These are phyloP conservation scores for Perithous albicinctus DNA, from an alignment of 2,888 invertebrate genomes.

Conservation along the genomic window DNA sequence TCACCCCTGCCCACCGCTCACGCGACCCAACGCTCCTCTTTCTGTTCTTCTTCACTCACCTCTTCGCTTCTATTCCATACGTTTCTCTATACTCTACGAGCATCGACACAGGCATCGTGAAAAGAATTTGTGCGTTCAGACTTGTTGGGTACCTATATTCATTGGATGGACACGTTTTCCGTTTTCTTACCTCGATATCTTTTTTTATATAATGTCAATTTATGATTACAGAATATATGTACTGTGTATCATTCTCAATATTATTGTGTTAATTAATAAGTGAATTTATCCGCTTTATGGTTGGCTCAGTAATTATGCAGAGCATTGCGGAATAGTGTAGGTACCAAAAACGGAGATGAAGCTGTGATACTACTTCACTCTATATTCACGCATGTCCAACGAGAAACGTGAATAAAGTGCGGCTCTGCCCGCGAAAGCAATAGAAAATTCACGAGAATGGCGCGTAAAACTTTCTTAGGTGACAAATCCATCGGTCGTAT, in stretches of 20 bases:
- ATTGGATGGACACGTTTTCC: conserved; percentile 13
- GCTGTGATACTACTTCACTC: neutral
- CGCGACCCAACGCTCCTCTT: conserved; percentile 58
- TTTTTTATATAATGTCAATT: neutral
- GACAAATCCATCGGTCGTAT: conserved; percentile 82
- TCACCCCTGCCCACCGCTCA: conserved; percentile 72
- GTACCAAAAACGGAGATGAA: neutral
- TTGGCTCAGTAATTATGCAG: neutral
- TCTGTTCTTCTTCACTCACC: conserved; percentile 56
- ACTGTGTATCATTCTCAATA: no score
- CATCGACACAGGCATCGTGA: conserved; percentile 46
- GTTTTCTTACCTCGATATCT: neutral
- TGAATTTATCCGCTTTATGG: neutral
- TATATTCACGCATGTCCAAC: conserved; percentile 24
- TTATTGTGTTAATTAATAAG: neutral
- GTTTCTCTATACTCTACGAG: conserved; percentile 47
- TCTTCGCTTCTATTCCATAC: conserved; percentile 59
- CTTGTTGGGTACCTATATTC: conserved; percentile 23
- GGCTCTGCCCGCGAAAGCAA: neutral
- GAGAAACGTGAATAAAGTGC: conserved; percentile 27
- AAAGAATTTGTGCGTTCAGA: conserved; percentile 43
- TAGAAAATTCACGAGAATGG: conserved; percentile 74
- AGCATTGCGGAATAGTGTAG: neutral
- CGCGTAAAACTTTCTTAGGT: conserved; percentile 79
- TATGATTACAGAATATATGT: neutral